Conservation (phyloP, 1,140 invertebrate species). For the Aphaenogaster rudis region DNA sequence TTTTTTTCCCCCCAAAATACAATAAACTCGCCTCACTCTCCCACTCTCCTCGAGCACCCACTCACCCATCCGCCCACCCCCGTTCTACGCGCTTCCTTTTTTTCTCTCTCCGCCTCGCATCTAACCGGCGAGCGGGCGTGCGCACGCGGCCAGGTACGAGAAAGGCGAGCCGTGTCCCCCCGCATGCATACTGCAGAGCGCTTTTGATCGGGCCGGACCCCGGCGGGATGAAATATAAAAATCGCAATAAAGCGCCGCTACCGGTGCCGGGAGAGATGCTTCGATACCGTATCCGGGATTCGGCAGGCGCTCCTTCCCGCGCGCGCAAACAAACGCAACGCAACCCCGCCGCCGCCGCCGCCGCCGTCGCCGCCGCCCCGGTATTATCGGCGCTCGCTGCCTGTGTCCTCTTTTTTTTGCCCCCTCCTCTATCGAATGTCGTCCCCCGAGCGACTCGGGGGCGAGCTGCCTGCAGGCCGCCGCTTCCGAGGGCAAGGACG, state of each 20-base stretch:
- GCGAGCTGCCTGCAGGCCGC: constrained; percentile 11
- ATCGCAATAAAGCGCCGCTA: constrained; percentile 79
- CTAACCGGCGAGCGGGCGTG: constrained; percentile 58
- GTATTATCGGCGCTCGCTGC: constrained; percentile 62
- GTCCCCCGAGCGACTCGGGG: constrained; percentile 21
- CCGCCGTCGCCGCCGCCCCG: background rate
- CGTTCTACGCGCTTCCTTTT: constrained; percentile 59
- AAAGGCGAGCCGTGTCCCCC: constrained; percentile 71
- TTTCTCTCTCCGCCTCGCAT: constrained; percentile 59
- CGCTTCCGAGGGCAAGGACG: constrained; percentile 47
- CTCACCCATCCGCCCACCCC: background rate
- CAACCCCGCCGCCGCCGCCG: background rate
- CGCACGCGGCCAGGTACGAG: constrained; percentile 64
- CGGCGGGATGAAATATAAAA: constrained; percentile 81
- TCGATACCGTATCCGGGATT: constrained; percentile 77
- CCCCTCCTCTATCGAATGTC: constrained; percentile 56
- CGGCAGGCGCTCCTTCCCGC: constrained; percentile 64
- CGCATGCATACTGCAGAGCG: constrained; percentile 79
- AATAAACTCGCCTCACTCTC: constrained; percentile 44
- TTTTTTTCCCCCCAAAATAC: constrained; percentile 52
- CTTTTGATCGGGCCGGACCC: constrained; percentile 79
- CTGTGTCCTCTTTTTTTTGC: constrained; percentile 7
- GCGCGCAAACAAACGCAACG: constrained; percentile 61
- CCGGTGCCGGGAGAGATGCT: constrained; percentile 72
- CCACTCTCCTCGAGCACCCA: constrained; percentile 4